Percentiles rank a stretch among this genome's conserved stretches.
Evolutionary conservation across 2,113 vertebrate species (phyloP).

Genomic region (Nothocercus nigrocapillus): DNA sequence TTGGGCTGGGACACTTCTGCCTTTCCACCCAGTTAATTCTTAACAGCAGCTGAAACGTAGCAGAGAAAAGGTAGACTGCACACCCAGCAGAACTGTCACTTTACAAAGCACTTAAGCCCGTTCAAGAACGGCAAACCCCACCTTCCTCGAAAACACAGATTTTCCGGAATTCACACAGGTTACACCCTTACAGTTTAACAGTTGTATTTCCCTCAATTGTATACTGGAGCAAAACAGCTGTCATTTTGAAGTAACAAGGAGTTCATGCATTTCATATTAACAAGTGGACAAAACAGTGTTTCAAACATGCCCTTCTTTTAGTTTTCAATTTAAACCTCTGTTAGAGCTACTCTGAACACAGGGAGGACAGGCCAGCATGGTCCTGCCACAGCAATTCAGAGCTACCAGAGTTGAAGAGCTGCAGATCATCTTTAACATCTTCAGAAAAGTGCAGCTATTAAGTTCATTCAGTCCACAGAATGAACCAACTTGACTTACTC

Average conservation of each 20-base stretch:
- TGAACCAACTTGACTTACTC: not conserved
- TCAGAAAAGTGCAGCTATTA: not conserved
- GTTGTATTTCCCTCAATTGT: slow-evolving; percentile 32
- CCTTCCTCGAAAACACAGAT: slow-evolving; percentile 22
- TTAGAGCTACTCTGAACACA: not conserved
- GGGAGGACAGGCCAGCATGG: not conserved
- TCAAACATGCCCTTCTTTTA: not conserved
- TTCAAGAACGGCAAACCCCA: slow-evolving; percentile 10
- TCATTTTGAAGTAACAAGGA: not conserved
- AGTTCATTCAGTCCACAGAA: not conserved
- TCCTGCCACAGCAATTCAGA: not conserved
- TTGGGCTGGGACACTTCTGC: not conserved
- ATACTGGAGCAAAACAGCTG: not conserved
- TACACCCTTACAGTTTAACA: not conserved
- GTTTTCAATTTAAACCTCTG: not conserved
- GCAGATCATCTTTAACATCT: not conserved
- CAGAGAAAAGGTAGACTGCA: not conserved
- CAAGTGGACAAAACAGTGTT: not conserved
- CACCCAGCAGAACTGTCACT: not conserved
- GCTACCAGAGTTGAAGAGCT: not conserved
- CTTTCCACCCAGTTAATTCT: not conserved
- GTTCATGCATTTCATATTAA: not conserved
- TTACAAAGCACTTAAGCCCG: not conserved
- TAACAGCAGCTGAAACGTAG: not conserved
- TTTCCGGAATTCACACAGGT: not conserved